Conservation (phyloP, 2,888 invertebrate genomes). For the Chrysolina oricalcia region DNA sequence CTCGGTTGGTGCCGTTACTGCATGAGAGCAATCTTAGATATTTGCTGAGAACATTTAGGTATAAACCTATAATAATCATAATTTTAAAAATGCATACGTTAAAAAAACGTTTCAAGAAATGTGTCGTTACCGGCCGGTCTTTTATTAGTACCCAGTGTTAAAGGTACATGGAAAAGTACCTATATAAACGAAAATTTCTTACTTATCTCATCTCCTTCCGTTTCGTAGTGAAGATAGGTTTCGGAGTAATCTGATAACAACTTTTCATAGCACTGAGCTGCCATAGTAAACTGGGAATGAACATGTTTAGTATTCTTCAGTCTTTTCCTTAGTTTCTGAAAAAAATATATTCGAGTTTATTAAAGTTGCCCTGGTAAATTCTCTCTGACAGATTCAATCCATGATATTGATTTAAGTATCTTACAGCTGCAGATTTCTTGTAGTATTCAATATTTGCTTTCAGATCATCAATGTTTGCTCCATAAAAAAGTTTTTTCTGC, state of each 20-base stretch:
- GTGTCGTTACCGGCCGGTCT: too few species aligned
- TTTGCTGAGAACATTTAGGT: too few species aligned
- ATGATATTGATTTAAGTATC: neutral
- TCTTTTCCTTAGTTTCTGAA: constrained; percentile 39
- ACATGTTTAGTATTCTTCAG: constrained; percentile 19
- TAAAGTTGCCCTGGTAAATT: neutral
- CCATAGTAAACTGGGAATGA: constrained; percentile 41
- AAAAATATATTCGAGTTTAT: neutral
- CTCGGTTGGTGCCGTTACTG: too few species aligned
- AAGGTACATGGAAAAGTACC: too few species aligned
- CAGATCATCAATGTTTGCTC: constrained; percentile 40
- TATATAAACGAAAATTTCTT: neutral
- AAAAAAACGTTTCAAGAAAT: too few species aligned
- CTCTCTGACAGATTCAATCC: neutral
- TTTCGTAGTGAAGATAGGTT: constrained; percentile 7
- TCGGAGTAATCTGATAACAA: constrained; percentile 33
- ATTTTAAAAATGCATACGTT: too few species aligned
- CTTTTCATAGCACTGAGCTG: constrained; percentile 40
- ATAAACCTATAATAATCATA: too few species aligned
- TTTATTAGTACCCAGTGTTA: too few species aligned
- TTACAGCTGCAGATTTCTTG: constrained; percentile 26
- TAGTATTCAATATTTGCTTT: constrained; percentile 39
- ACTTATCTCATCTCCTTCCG: neutral
- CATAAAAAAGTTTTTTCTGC: constrained; percentile 32
- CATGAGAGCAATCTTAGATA: too few species aligned